Conservation (phyloP, 2,113 vertebrate genomes). For the Montifringilla adamsi region DNA sequence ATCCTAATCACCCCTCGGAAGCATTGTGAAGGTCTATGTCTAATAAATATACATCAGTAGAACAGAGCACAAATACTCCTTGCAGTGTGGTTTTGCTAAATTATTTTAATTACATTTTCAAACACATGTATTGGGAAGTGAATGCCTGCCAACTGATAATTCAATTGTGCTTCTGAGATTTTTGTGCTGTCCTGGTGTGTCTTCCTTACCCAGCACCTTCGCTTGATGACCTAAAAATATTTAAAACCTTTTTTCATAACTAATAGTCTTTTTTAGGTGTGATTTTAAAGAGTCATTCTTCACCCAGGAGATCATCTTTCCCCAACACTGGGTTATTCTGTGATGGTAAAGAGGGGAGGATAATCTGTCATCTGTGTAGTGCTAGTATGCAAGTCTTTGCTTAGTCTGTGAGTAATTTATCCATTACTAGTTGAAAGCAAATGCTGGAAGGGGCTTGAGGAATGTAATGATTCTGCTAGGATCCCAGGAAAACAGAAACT, state of each 20-base stretch:
- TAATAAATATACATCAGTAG: background rate
- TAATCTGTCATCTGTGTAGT: background rate
- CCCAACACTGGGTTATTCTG: background rate
- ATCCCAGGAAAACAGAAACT: background rate
- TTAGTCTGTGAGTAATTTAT: background rate
- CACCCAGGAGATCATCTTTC: background rate
- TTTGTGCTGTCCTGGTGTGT: background rate
- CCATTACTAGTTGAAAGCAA: background rate
- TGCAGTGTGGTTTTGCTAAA: background rate
- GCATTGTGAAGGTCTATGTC: background rate
- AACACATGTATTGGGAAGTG: background rate
- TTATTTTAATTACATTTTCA: constrained; percentile 20
- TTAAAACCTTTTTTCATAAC: background rate
- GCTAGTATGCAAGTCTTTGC: background rate
- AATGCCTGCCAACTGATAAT: background rate
- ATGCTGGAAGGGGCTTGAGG: background rate
- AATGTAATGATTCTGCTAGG: background rate
- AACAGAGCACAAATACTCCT: background rate
- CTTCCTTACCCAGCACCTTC: background rate
- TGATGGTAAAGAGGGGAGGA: background rate
- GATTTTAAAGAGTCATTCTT: background rate
- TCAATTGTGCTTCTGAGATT: background rate
- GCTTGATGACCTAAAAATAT: background rate
- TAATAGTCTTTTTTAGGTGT: background rate
- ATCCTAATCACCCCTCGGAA: background rate